Base-by-base conservation (phyloP, 2,113 vertebrate genomes). In the Ancistrus triradiatus region DNA sequence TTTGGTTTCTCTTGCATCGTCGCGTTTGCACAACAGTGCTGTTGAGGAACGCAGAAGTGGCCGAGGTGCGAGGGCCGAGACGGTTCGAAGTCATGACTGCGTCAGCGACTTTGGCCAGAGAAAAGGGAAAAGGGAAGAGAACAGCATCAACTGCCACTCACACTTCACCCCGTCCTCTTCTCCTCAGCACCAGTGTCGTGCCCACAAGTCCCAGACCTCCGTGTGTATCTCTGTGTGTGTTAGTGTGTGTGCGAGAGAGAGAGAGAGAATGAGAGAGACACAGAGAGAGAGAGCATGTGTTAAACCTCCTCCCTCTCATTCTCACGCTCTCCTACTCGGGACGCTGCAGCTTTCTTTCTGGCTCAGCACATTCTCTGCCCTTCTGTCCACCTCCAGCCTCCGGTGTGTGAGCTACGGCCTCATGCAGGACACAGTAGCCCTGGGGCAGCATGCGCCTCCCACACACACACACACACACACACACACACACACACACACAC, bases 81-180 rank as follows among this genome's bases (percentile, higher is more conserved):
- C 6, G n/a, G 10, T 55, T 56, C 15, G 24, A 19, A 52, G 35
- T 47, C 40, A 53, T 37, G 46, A 66, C 66, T 57, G 25, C 13
- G 60, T 74, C 72, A 74, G 72, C 62, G 24, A 57, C 24, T 69
- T 58, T 57, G 40, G 55, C 72, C 57, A 49, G 35, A 37, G 10
- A 15, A 19, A 19, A 44, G 38, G 5, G n/a, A 27, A 35, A 64
- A 63, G 49, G 17, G 17, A 37, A 8, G 22, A 31, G 24, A 67
- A 58, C 56, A 63, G 33, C 60, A 11, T 49, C 57, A 66, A 61
- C 62, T 15, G 43, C 46, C 61, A 56, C 43, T 66, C 67, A 57
- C 22, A 4, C 50, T 35, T 62, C 57, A 44, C 42, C 50, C 58
- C 38, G n/a, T 38, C 11, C 42, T 66, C 3, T 40, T 33, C 28